Conservation (phyloP, 2,113 vertebrate species). For the Gracilinanus agilis region DNA sequence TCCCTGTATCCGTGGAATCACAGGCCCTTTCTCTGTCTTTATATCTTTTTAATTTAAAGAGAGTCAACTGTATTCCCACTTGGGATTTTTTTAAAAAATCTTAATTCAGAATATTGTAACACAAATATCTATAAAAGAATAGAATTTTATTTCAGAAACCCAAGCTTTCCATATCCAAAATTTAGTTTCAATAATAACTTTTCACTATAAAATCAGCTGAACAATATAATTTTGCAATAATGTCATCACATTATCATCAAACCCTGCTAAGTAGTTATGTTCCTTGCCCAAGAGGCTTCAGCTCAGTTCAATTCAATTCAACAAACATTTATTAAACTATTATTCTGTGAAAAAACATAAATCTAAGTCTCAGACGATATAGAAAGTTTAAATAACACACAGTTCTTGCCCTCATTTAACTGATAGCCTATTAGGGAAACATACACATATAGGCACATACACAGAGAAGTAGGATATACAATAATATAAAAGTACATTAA, state of each 20-base stretch:
- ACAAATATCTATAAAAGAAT: background rate
- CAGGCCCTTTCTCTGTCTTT: background rate
- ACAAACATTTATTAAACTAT: background rate
- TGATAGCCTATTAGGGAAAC: background rate
- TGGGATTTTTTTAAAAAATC: background rate
- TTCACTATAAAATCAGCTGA: background rate
- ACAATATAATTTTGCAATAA: background rate
- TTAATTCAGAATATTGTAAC: background rate
- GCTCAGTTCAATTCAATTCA: background rate
- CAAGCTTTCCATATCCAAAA: background rate
- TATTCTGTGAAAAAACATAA: background rate
- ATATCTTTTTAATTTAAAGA: background rate
- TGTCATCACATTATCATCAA: background rate
- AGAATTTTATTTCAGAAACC: background rate
- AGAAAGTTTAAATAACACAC: slow-evolving; percentile 1
- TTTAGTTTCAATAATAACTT: background rate
- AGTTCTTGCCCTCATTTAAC: background rate
- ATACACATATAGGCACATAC: too few species aligned
- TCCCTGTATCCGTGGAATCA: background rate
- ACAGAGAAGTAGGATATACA: background rate
- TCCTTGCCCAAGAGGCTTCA: background rate
- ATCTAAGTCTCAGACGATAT: background rate
- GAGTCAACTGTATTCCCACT: background rate
- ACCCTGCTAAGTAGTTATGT: background rate
- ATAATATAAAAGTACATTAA: background rate